phyloP scores from a whole-genome alignment of 2,113 vertebrate species.

The Vidua chalybeata region DNA sequence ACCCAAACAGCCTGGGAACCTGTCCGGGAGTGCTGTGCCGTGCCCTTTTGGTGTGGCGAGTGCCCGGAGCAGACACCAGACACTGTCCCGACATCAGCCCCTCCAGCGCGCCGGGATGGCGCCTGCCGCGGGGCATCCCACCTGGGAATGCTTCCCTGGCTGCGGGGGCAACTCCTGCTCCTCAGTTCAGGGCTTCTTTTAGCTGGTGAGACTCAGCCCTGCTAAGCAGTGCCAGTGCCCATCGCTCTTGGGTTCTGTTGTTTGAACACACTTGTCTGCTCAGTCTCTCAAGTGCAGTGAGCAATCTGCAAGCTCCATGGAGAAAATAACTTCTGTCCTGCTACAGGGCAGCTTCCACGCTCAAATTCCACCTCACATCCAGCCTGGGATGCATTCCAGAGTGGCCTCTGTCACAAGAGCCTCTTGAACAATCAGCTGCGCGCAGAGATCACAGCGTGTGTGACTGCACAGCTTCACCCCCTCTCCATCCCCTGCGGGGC shows the following conservation, averaged over 20 bases:
- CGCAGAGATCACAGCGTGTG: rapidly evolving
- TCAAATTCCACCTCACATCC: not conserved
- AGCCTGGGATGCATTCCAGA: not conserved
- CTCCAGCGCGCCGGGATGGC: rapidly evolving
- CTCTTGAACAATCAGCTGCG: rapidly evolving
- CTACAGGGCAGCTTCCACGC: not conserved
- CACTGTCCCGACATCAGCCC: not conserved
- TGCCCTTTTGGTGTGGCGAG: not conserved
- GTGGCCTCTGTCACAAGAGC: not conserved
- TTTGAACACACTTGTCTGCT: not conserved
- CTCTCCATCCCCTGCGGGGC: not conserved
- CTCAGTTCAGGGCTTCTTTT: not conserved
- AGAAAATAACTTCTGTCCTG: not conserved
- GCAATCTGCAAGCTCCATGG: not conserved
- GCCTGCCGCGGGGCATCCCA: rapidly evolving
- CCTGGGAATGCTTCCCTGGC: not conserved
- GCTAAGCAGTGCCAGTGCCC: rapidly evolving
- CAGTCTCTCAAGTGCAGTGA: not conserved
- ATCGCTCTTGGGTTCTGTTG: rapidly evolving
- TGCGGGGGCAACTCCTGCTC: rapidly evolving
- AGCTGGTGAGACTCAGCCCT: not conserved
- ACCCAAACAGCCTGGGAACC: not conserved
- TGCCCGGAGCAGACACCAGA: not conserved
- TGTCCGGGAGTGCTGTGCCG: not conserved
- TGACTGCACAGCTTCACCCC: rapidly evolving